A percentile compares a stretch with the other conserved stretches of the same genome.
Evolutionary conservation across 2,113 vertebrate genomes (phyloP).

Genomic region (Arothron firmamentum): DNA sequence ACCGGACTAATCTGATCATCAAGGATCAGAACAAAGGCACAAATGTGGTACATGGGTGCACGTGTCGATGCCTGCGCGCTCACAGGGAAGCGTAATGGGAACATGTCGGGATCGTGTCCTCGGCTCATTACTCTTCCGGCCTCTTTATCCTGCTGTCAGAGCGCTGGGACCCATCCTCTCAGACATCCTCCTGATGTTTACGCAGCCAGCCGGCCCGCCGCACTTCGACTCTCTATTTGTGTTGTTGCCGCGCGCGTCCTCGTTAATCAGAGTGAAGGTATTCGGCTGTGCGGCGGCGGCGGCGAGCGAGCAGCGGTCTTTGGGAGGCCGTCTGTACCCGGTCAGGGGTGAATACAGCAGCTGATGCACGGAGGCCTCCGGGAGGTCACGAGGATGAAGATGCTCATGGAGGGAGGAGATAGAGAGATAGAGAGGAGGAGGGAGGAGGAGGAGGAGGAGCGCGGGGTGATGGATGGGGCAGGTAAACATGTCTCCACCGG

Average conservation of each 20-base stretch:
- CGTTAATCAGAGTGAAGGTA: conserved; percentile 71
- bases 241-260: conserved; percentile 65
- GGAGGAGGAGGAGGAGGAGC: conserved; percentile 14
- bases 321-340: conserved; percentile 42
- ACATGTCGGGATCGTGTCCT: conserved; percentile 64
- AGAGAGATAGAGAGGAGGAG: conserved; percentile 31
- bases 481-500: conserved; percentile 60
- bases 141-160: conserved; percentile 68
- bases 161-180: conserved; percentile 65
- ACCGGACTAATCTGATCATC: no score
- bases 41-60: conserved; percentile 6
- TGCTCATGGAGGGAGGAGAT: conserved; percentile 35
- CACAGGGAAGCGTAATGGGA: conserved; percentile 57
- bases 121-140: conserved; percentile 68
- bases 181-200: conserved; percentile 68
- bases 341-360: conserved; percentile 44
- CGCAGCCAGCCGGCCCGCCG: conserved; percentile 61
- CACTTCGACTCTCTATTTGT: conserved; percentile 67
- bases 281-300: conserved; percentile 55
- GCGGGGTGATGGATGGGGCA: conserved; percentile 63
- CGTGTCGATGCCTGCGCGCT: conserved; percentile 3
- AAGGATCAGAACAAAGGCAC: background rate
- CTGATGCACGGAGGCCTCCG: conserved; percentile 20
- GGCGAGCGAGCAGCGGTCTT: conserved; percentile 17
- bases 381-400: conserved; percentile 27